phyloP scores from a whole-genome alignment of 2,797 vertebrate genomes.

The Hydrolagus colliei region DNA sequence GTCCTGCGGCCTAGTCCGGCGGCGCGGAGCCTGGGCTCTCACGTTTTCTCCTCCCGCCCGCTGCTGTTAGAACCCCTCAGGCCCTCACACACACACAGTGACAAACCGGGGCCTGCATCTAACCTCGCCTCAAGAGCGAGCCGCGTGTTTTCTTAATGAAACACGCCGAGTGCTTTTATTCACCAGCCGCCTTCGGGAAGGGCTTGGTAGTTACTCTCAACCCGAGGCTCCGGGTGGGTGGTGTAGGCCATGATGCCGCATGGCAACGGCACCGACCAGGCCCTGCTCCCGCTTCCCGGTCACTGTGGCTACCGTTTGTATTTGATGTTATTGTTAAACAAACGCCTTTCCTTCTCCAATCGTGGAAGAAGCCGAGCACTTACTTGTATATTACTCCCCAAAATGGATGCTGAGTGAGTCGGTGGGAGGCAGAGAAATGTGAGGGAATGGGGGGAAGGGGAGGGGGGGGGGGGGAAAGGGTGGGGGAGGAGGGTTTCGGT shows the following conservation, averaged over 20 bases:
- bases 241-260: conserved; percentile 9
- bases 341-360: too few relatives aligned
- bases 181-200: background rate
- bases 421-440: too few relatives aligned
- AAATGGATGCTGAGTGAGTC: too few relatives aligned
- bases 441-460: too few relatives aligned
- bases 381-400: too few relatives aligned
- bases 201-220: background rate
- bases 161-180: too few relatives aligned
- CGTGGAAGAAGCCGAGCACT: too few relatives aligned
- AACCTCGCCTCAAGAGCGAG: background rate
- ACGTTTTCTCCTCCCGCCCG: background rate
- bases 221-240: background rate
- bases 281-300: background rate
- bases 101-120: background rate
- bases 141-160: background rate
- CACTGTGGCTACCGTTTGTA: too few relatives aligned
- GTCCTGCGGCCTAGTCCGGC: background rate
- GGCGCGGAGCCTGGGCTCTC: background rate
- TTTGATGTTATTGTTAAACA: too few relatives aligned
- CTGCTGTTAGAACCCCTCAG: background rate
- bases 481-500: background rate
- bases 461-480: background rate
- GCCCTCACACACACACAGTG: too few relatives aligned
- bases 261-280: background rate